Conservation (phyloP, 2,888 invertebrate genomes). For the Amphipoea oculea region DNA sequence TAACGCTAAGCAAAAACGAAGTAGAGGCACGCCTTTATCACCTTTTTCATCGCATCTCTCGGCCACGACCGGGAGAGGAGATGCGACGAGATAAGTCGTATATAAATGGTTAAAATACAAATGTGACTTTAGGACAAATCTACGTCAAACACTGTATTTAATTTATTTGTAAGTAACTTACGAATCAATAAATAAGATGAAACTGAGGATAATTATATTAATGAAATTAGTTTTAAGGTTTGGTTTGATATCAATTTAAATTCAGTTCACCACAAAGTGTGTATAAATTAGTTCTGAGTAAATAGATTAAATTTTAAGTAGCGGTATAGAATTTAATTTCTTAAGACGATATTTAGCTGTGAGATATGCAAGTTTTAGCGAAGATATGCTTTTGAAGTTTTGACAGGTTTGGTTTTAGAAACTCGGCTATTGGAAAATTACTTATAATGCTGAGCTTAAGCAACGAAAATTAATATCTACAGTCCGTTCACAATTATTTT, state of each 20-base stretch:
- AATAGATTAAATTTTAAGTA: not conserved
- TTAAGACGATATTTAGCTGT: not conserved
- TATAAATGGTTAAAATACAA: no score
- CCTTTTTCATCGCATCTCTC: no score
- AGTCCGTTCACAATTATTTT: no score
- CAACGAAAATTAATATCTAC: not conserved
- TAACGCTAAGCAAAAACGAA: not conserved
- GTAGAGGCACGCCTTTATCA: not conserved
- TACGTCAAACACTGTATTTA: not conserved
- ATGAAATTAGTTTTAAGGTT: not conserved
- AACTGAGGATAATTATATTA: not conserved
- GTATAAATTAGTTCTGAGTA: not conserved
- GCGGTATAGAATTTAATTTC: not conserved
- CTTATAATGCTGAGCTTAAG: not conserved
- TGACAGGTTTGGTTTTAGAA: not conserved
- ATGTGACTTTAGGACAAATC: not conserved
- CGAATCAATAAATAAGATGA: not conserved
- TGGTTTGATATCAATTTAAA: not conserved
- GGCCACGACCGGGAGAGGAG: not conserved
- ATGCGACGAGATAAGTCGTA: not conserved
- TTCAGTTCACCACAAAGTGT: not conserved
- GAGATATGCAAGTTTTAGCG: not conserved
- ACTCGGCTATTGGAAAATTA: not conserved
- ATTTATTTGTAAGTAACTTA: not conserved
- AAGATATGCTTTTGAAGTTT: conserved; percentile 11